Evolutionary conservation across 2,888 invertebrate genomes (phyloP), one percentile per base, ranked within the genome.

Genomic region (Aspidapion aeneum): DNA sequence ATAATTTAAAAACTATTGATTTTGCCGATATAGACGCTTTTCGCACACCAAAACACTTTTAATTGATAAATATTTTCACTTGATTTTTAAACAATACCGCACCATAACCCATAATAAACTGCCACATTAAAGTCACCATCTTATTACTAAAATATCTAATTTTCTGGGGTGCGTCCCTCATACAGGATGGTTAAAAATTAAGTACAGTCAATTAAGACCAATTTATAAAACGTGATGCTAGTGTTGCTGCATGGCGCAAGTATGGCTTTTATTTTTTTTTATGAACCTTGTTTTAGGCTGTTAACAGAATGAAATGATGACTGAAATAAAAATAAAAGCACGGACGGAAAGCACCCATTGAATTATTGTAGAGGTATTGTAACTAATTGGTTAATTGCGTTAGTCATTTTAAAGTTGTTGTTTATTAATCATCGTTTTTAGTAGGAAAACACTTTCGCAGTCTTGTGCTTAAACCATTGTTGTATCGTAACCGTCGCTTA

Each of bases 161-260:
- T 19, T 17, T 19, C 58, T 63, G 68, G 68, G 70, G 69, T 66
- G 63, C 67, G 65, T 63, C 71, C 67, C 69, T 64, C 70, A 62
- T 69, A 74, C 79, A 78, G 78, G 78, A 79, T 78, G 78, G 77
- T 77, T 75, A 73, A 77, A 77, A 78, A 78, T 79, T 79, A 78
- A 73, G 35, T 35, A 35, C 35, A 75, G 74, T 77, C 77, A 79
- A 79, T 79, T 78, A 75, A 73, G 71, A 69, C 71, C 74, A 78
- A 78, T 52, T 70, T 57, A 65, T 65, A 55, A 66, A 64, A 19
- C 52, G 52, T 19, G 52, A 52, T 17, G 18, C 18, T 12, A 35
- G 35, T 35, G 35, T 12, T 35, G 35, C 35, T 35, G 35, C 35
- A 35, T 12, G 35, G 35, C 12, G 35, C 35, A 35, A 35, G 35